Conservation (phyloP, 1,140 invertebrate genomes). For the Ooceraea biroi region DNA sequence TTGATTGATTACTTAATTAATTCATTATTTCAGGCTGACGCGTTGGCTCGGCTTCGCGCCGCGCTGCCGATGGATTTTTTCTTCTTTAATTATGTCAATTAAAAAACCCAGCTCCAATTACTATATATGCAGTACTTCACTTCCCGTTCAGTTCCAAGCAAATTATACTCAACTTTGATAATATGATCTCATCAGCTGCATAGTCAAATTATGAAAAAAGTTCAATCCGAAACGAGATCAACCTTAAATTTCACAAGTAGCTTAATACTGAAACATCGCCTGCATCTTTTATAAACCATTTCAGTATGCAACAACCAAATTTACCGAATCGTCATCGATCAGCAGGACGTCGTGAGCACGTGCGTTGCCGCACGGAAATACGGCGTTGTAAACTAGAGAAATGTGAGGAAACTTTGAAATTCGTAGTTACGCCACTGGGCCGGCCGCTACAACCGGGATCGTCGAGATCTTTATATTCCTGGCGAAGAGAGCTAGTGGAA, state of each 20-base stretch:
- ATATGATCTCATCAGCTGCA: background rate
- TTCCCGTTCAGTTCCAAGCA: background rate
- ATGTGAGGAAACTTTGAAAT: conserved; percentile 37
- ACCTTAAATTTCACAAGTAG: background rate
- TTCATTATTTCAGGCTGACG: conserved; percentile 21
- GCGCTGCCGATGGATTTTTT: conserved; percentile 12
- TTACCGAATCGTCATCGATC: background rate
- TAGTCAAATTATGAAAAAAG: background rate
- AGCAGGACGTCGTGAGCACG: background rate
- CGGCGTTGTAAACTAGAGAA: conserved; percentile 36
- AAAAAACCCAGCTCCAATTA: background rate
- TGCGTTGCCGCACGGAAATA: background rate
- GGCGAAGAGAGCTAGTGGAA: conserved; percentile 30
- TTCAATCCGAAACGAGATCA: background rate
- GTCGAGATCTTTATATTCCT: conserved; percentile 69
- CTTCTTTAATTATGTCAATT: conserved; percentile 53
- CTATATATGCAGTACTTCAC: background rate
- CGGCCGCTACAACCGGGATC: conserved; percentile 64
- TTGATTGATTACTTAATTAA: conserved; percentile 74
- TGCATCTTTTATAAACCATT: background rate
- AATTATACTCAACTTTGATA: background rate
- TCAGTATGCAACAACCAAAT: background rate
- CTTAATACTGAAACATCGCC: background rate
- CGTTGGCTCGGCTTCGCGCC: conserved; percentile 27
- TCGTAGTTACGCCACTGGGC: conserved; percentile 60